These are phyloP conservation scores for Pristionchus mayeri DNA, from an alignment of 2,888 invertebrate species.

Conservation along the genomic window DNA sequence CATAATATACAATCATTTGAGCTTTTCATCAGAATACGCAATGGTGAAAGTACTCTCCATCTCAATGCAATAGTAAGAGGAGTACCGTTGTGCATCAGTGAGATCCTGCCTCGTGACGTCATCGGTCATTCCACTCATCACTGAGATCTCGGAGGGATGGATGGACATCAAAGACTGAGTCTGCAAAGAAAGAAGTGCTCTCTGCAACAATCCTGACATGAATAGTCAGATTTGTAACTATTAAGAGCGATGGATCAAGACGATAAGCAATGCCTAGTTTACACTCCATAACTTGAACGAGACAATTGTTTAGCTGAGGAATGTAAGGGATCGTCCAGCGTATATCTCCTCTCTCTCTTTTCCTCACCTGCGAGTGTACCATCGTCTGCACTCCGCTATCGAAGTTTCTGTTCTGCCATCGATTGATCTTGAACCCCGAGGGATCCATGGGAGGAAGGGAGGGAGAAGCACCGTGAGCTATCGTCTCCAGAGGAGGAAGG, in stretches of 20 bases:
- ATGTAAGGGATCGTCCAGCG: background rate
- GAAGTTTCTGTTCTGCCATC: conserved; percentile 63
- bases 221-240: too few species aligned
- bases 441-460: conserved; percentile 20
- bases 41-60: too few species aligned
- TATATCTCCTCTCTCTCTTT: background rate
- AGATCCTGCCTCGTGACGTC: conserved; percentile 47
- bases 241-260: too few species aligned
- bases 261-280: too few species aligned
- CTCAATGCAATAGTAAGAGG: too few species aligned
- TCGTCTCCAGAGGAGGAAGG: conserved; percentile 30
- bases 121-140: conserved; percentile 50
- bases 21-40: too few species aligned
- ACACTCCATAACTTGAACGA: too few species aligned
- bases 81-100: conserved; percentile 48
- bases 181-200: background rate
- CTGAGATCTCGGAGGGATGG: conserved; percentile 49
- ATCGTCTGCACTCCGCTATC: conserved; percentile 74
- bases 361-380: conserved; percentile 66
- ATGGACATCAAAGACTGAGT: conserved; percentile 48
- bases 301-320: too few species aligned
- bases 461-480: background rate
- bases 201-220: too few species aligned
- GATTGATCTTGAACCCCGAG: conserved; percentile 45
- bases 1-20: too few species aligned